Evolutionary conservation across 1,140 invertebrate genomes (phyloP).

Genomic region (Trypoxylus dichotomus): DNA sequence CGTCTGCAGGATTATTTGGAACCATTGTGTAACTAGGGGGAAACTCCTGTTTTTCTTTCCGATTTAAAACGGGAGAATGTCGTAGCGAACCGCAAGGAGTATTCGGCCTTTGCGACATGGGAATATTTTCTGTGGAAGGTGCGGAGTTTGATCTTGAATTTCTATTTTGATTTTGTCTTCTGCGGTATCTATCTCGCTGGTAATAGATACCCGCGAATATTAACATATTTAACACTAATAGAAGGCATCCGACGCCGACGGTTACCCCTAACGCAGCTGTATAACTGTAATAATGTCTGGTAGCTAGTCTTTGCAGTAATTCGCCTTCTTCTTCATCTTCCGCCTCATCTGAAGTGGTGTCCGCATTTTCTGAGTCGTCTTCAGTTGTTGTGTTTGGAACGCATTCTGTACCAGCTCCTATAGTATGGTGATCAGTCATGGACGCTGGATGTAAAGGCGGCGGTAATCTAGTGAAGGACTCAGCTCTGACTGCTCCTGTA

Average conservation of each 20-base stretch:
- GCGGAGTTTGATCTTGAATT: slow-evolving; percentile 39
- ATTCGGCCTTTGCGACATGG: slow-evolving; percentile 54
- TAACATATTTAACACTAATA: slow-evolving; percentile 83
- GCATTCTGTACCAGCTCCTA: slow-evolving; percentile 50
- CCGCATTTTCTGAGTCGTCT: slow-evolving; percentile 35
- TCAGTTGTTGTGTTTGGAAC: slow-evolving; percentile 51
- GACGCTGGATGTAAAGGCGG: slow-evolving; percentile 53
- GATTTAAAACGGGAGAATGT: slow-evolving; percentile 41
- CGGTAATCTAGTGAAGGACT: slow-evolving; percentile 62
- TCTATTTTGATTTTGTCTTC: slow-evolving; percentile 37
- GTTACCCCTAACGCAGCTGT: slow-evolving; percentile 86
- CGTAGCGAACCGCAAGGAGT: slow-evolving; percentile 45
- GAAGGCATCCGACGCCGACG: slow-evolving; percentile 83
- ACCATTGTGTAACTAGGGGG: slow-evolving; percentile 57
- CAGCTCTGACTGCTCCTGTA: slow-evolving; percentile 60
- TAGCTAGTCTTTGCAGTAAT: slow-evolving; percentile 57
- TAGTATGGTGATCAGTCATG: slow-evolving; percentile 48
- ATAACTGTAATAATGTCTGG: slow-evolving; percentile 67
- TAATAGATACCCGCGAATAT: slow-evolving; percentile 89
- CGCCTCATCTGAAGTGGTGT: slow-evolving; percentile 50
- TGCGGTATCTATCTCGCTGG: slow-evolving; percentile 65
- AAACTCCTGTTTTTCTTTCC: slow-evolving; percentile 51
- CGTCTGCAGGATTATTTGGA: slow-evolving; percentile 40
- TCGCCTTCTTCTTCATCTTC: slow-evolving; percentile 56
- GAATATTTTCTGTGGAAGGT: slow-evolving; percentile 49